Conservation (phyloP, 2,113 vertebrate genomes). For the Ciconia maguari region DNA sequence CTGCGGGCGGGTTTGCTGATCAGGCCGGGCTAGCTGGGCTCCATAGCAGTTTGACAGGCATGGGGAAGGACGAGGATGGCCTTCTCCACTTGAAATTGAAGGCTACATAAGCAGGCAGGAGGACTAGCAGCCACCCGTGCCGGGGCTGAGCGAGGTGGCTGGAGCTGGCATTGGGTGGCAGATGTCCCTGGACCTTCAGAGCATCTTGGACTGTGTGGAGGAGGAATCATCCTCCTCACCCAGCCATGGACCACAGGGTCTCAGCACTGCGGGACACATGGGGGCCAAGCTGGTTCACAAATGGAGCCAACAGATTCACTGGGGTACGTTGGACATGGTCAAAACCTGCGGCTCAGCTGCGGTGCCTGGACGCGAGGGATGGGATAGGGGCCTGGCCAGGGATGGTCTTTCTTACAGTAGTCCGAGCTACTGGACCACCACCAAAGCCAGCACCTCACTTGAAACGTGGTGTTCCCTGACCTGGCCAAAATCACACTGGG, state of each 20-base stretch:
- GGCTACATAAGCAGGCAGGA: background rate
- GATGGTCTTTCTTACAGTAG: background rate
- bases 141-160: accelerated
- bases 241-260: background rate
- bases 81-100: background rate
- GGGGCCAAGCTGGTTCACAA: background rate
- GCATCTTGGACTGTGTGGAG: background rate
- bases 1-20: background rate
- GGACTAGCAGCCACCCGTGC: background rate
- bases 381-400: background rate
- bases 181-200: background rate
- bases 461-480: background rate
- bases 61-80: background rate
- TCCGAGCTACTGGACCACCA: background rate
- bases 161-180: background rate
- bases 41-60: background rate
- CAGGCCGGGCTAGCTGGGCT: background rate
- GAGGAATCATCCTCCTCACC: background rate
- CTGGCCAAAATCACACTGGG: accelerated
- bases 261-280: accelerated
- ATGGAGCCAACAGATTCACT: background rate
- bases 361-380: background rate
- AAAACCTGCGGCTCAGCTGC: background rate
- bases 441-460: background rate
- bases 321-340: background rate